These are phyloP conservation scores for Leguminivora glycinivorella DNA, from an alignment of 1,140 invertebrate species.

Conservation along the genomic window DNA sequence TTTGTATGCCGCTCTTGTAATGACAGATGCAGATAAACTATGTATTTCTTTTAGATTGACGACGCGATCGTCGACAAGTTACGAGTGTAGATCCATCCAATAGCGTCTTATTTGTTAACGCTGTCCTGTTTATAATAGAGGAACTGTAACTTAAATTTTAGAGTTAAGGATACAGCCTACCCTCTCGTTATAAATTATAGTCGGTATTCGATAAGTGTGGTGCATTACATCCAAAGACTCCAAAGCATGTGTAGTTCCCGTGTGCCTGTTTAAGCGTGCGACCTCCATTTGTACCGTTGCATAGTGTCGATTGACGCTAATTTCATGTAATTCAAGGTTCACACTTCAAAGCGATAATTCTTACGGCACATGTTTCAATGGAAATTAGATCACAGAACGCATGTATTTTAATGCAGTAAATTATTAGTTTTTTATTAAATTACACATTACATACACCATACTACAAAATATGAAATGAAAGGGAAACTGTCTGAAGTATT, in stretches of 20 bases:
- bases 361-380: constrained; percentile 21
- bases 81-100: background rate
- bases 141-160: no score
- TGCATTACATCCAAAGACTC: background rate
- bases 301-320: constrained; percentile 18
- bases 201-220: background rate
- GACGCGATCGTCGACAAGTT: background rate
- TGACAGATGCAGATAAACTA: constrained; percentile 4
- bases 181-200: background rate
- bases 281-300: constrained; percentile 12
- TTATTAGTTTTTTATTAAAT: background rate
- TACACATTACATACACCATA: background rate
- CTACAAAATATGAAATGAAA: background rate
- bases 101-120: background rate
- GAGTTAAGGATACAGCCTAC: no score
- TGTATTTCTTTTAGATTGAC: background rate
- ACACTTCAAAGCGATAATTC: constrained; percentile 15
- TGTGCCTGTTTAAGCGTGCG: constrained; percentile 1
- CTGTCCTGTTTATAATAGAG: background rate
- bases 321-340: constrained; percentile 24
- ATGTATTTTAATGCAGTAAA: background rate
- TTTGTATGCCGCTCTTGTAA: background rate
- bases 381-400: constrained; percentile 8
- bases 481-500: background rate
- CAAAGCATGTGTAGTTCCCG: background rate